Conservation (phyloP, 2,888 invertebrate genomes). For the Brachyptera risi region DNA sequence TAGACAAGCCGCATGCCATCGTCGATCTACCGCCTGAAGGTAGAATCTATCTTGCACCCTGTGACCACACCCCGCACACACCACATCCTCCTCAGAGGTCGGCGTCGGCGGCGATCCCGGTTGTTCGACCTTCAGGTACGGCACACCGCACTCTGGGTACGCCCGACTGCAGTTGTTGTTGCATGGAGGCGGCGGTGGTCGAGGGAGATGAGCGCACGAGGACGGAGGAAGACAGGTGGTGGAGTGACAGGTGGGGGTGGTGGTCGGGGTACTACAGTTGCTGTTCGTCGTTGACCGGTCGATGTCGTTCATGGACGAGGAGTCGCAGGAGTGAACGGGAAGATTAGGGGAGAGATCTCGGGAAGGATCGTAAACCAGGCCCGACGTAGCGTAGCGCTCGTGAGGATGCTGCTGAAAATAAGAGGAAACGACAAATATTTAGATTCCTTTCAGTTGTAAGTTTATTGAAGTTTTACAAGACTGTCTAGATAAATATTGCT, state of each 20-base stretch:
- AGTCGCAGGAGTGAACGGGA: conserved; percentile 60
- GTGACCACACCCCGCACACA: conserved; percentile 85
- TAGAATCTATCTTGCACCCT: conserved; percentile 87
- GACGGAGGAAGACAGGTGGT: conserved; percentile 2
- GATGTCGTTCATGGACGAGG: conserved; percentile 45
- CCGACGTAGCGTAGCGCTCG: conserved; percentile 48
- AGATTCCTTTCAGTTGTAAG: no score
- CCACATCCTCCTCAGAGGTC: conserved; percentile 48
- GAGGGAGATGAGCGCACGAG: conserved; percentile 45
- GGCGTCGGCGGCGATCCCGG: conserved; percentile 49
- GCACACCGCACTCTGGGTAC: conserved; percentile 42
- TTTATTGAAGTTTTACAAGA: no score
- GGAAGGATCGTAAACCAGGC: conserved; percentile 61
- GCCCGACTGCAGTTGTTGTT: conserved; percentile 25
- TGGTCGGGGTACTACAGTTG: conserved; percentile 37
- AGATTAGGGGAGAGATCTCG: conserved; percentile 70
- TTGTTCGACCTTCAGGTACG: conserved; percentile 30
- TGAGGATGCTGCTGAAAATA: conserved; percentile 63
- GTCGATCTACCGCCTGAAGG: conserved; percentile 83
- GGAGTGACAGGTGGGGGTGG: conserved; percentile 36
- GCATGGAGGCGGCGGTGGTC: conserved; percentile 45
- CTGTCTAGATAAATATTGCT: no score
- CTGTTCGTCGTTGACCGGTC: conserved; percentile 23
- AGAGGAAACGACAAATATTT: no score
- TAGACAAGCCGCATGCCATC: conserved; percentile 90